Percentiles rank a stretch among this genome's conserved stretches.
These are phyloP conservation scores for Schrankia costaestrigalis DNA, from an alignment of 2,888 invertebrate species.

Conservation along the genomic window DNA sequence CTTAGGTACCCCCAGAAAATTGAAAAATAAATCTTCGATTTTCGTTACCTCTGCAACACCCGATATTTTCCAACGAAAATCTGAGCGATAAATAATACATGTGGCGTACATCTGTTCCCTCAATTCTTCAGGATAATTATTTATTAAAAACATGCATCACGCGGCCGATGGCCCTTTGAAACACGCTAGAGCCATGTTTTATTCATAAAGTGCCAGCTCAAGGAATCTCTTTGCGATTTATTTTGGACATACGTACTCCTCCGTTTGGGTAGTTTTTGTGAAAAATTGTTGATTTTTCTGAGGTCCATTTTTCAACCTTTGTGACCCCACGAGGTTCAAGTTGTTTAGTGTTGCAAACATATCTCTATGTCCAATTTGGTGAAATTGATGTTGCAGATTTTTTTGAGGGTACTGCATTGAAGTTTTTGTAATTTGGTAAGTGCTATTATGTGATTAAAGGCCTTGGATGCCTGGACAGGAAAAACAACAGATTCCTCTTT, in stretches of 20 bases:
- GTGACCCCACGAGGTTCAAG: too few species aligned
- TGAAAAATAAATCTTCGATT: not conserved
- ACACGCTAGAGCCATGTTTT: conserved; percentile 21
- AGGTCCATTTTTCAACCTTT: too few species aligned
- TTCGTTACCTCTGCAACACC: not conserved
- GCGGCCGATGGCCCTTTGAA: conserved; percentile 26
- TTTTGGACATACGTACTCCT: conserved; percentile 8
- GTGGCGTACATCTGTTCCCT: conserved; percentile 4
- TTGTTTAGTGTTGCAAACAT: too few species aligned
- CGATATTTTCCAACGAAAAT: not conserved
- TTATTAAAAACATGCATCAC: conserved; percentile 30
- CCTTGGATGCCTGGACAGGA: too few species aligned
- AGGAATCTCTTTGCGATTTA: conserved; percentile 27
- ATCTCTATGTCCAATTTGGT: too few species aligned
- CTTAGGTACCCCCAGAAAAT: too few species aligned
- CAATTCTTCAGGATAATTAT: conserved; percentile 23
- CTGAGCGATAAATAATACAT: conserved; percentile 14
- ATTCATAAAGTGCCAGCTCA: conserved; percentile 28
- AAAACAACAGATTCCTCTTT: too few species aligned
- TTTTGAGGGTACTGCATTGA: too few species aligned
- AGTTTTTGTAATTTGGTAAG: too few species aligned
- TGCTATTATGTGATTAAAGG: too few species aligned
- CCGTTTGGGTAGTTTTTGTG: not conserved
- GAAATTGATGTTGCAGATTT: too few species aligned
- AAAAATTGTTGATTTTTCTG: conserved; percentile 5